phyloP scores from a whole-genome alignment of 2,888 invertebrate genomes.

The Drosophila neonasuta region DNA sequence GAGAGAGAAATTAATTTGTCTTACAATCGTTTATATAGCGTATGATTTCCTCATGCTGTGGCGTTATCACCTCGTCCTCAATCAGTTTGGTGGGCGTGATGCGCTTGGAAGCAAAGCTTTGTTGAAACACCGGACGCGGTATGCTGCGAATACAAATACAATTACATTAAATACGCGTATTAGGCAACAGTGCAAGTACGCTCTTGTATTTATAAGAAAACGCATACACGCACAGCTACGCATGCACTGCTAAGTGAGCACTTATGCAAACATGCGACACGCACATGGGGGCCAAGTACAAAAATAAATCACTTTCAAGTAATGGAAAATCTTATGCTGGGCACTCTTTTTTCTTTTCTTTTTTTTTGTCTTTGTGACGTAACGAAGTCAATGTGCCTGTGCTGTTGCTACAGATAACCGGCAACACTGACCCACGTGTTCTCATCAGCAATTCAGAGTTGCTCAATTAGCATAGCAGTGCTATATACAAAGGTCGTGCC shows the following conservation, averaged over 20 bases:
- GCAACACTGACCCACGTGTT: slow-evolving; percentile 64
- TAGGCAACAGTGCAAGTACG: slow-evolving; percentile 11
- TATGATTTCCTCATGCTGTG: slow-evolving; percentile 93
- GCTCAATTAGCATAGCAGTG: slow-evolving; percentile 61
- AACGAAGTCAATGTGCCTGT: slow-evolving; percentile 58
- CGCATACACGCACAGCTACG: background rate
- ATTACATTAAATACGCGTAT: slow-evolving; percentile 64
- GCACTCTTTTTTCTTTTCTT: background rate
- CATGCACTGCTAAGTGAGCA: slow-evolving; percentile 9
- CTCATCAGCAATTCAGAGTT: slow-evolving; percentile 22
- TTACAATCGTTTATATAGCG: slow-evolving; percentile 93
- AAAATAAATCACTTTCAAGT: slow-evolving; percentile 51
- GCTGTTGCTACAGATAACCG: slow-evolving; percentile 56
- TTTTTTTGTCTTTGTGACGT: slow-evolving; percentile 49
- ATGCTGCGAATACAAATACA: slow-evolving; percentile 84
- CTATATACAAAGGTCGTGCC: slow-evolving; percentile 53
- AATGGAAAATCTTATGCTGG: slow-evolving; percentile 43
- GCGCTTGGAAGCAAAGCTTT: slow-evolving; percentile 75
- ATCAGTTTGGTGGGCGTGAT: slow-evolving; percentile 82
- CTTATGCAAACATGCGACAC: slow-evolving; percentile 54
- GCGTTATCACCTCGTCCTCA: slow-evolving; percentile 85
- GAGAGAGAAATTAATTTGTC: slow-evolving; percentile 73
- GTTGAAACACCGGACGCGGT: slow-evolving; percentile 91
- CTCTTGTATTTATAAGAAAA: background rate
- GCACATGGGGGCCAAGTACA: slow-evolving; percentile 51